Conservation (phyloP, 2,113 vertebrate species). For the Limanda limanda region DNA sequence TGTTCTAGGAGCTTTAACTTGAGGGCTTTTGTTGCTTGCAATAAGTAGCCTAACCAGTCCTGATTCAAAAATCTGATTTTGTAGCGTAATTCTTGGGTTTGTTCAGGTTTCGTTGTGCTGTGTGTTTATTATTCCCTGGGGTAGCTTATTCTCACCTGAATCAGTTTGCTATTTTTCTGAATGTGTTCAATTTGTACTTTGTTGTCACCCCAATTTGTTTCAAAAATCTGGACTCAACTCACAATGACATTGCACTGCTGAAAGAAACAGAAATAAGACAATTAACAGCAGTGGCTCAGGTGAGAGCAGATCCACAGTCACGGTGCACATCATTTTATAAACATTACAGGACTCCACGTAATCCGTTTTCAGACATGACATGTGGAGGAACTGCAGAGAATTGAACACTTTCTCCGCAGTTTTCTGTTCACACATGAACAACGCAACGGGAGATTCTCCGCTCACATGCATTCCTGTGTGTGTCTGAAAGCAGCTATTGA, state of each 20-base stretch:
- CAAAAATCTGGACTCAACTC: background rate
- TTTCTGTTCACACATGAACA: too few relatives aligned
- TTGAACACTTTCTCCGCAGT: too few relatives aligned
- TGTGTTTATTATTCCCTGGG: constrained; percentile 1
- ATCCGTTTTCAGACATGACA: too few relatives aligned
- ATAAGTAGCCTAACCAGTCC: background rate
- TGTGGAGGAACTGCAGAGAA: too few relatives aligned
- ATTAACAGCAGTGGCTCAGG: background rate
- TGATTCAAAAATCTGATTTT: background rate
- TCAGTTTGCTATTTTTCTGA: background rate
- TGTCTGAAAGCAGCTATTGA: background rate
- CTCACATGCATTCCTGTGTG: too few relatives aligned
- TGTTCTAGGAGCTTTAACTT: background rate
- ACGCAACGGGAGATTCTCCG: too few relatives aligned
- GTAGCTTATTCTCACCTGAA: constrained; percentile 15
- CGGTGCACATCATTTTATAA: background rate
- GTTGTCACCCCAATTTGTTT: background rate
- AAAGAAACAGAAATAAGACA: too few relatives aligned
- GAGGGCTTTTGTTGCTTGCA: background rate
- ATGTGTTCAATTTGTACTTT: constrained; percentile 5
- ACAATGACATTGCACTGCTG: too few relatives aligned
- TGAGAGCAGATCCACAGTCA: background rate
- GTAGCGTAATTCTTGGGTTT: constrained; percentile 13
- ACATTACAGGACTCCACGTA: background rate
- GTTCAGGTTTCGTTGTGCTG: background rate